phyloP scores from a whole-genome alignment of 2,113 vertebrate genomes.

The Cyprinodon tularosa region DNA sequence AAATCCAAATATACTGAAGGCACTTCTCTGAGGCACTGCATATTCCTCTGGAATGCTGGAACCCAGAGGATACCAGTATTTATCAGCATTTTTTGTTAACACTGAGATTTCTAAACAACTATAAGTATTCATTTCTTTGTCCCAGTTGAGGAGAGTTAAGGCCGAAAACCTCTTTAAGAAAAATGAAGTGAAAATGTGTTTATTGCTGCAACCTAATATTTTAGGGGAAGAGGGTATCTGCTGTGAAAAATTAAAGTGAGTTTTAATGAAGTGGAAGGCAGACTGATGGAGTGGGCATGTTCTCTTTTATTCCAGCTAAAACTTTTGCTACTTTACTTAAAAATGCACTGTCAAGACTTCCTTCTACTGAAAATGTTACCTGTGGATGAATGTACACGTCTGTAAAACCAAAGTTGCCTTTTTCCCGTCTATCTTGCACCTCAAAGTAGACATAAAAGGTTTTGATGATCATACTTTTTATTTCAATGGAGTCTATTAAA shows the following conservation, averaged over 20 bases:
- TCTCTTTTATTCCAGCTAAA: not conserved
- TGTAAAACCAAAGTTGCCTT: constrained; percentile 61
- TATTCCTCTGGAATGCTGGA: not conserved
- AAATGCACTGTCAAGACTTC: constrained; percentile 60
- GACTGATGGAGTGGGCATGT: not conserved
- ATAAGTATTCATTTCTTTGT: not conserved
- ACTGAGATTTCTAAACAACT: constrained; percentile 28
- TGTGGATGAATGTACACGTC: constrained; percentile 65
- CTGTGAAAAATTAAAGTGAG: constrained; percentile 2
- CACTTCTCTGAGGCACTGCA: not conserved
- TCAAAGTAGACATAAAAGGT: constrained; percentile 28
- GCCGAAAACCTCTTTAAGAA: not conserved
- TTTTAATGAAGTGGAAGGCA: constrained; percentile 6
- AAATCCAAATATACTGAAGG: not conserved
- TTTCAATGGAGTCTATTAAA: not conserved
- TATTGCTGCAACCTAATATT: not conserved
- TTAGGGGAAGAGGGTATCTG: not conserved
- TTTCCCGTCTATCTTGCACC: constrained; percentile 23
- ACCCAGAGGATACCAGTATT: not conserved
- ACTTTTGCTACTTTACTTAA: constrained; percentile 30
- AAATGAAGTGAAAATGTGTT: not conserved
- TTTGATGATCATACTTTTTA: constrained; percentile 5
- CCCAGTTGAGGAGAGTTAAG: no score
- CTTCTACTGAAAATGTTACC: constrained; percentile 51
- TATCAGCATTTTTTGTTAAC: constrained; percentile 1